Base-by-base conservation (phyloP, 2,888 invertebrate species). In the Phengaris alcon region DNA sequence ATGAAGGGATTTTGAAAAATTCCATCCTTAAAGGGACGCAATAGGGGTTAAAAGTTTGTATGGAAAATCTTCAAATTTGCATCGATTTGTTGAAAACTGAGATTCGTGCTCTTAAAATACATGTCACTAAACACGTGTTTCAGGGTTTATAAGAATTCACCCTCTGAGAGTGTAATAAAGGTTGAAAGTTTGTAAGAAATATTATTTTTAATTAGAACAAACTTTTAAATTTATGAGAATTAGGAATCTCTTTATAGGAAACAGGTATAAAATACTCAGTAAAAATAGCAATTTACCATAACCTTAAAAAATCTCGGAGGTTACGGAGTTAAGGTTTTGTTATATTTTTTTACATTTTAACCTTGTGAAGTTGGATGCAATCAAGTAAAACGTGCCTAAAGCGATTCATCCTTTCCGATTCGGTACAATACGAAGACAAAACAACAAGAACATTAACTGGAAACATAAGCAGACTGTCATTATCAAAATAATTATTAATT, bases 251-350 rank as follows among this genome's bases (percentile, higher is more conserved):
- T 54, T 72, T 3, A 72, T 44, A 72, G 54, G 52, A 54, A 54
- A 68, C 68, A 68, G 13, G 46, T 52, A 54, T 52, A 72, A 35
- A 72, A 54, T 35, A 64, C 64, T 44, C 52, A 54, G 72, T 54
- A 35, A 22, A 48, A 51, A 22, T 52, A 52, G 52, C 54, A 54
- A 72, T 72, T 72, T 72, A 22, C 54, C 78, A 75, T 77, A 83
- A 83, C 83, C 84, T 84, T 81, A 76, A 76, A 78, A 78, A 81
- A 80, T 82, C 79, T 80, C 80, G 80, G 81, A 81, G 76, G 77
- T 78, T 79, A 77, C 77, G 76, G 76, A 80, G 78, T 79, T 80
- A 82, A 79, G 74, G 78, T 78, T 82, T 80, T 78, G 79, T 75
- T 48, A 75, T 64, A 76, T 78, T 83, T 82, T 82, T 82, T 83